Conservation (phyloP, 1,140 invertebrate genomes). For the Melipona quadrifasciata region DNA sequence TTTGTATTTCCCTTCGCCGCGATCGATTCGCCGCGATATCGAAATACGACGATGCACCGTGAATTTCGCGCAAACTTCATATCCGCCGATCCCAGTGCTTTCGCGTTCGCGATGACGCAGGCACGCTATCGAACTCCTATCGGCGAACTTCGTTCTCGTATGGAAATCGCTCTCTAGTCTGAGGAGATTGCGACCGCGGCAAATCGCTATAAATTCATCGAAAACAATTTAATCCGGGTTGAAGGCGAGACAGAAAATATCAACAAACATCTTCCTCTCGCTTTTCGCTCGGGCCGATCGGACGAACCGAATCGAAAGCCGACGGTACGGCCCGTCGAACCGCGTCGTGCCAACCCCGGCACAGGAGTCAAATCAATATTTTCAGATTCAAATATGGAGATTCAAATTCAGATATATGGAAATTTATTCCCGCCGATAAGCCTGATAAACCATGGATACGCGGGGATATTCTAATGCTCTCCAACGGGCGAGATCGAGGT, state of each 20-base stretch:
- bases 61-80: not conserved
- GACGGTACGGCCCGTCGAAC: slow-evolving; percentile 34
- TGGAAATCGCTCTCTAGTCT: slow-evolving; percentile 29
- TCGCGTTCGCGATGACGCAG: not conserved
- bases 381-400: slow-evolving; percentile 73
- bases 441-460: slow-evolving; percentile 73
- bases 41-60: not conserved
- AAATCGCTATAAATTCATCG: slow-evolving; percentile 65
- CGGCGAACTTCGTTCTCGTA: slow-evolving; percentile 20
- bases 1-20: not conserved
- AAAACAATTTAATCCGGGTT: slow-evolving; percentile 60
- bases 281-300: slow-evolving; percentile 41
- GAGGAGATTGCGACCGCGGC: slow-evolving; percentile 45
- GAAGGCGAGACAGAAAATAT: slow-evolving; percentile 57
- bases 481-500: slow-evolving; percentile 56
- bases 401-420: slow-evolving; percentile 72
- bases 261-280: slow-evolving; percentile 45
- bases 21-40: not conserved
- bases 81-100: not conserved
- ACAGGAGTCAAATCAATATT: slow-evolving; percentile 69
- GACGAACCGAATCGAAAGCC: slow-evolving; percentile 35
- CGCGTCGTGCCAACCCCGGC: slow-evolving; percentile 36
- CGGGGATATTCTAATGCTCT: slow-evolving; percentile 65
- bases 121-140: not conserved
- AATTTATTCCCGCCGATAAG: slow-evolving; percentile 73